Evolutionary conservation across 2,888 invertebrate species (phyloP).

Genomic region (Drosophila peninsularis): DNA sequence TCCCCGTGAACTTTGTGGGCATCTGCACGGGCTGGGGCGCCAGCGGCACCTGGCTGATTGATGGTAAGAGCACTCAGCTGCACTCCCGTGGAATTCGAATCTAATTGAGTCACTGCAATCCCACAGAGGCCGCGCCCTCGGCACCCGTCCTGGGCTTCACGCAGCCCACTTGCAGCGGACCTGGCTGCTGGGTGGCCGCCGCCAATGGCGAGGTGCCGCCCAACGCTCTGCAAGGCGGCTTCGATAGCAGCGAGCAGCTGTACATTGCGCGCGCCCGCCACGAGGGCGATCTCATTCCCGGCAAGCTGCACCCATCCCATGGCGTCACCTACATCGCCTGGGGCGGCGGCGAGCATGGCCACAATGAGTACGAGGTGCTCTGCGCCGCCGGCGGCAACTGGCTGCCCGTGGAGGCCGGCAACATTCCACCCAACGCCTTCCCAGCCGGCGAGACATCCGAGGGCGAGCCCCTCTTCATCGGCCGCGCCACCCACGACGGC

Average conservation of each 20-base stretch:
- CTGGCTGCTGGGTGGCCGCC: constrained; percentile 87
- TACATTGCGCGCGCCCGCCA: constrained; percentile 89
- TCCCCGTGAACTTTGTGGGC: constrained; percentile 90
- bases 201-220: constrained; percentile 88
- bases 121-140: constrained; percentile 70
- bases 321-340: constrained; percentile 90
- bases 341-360: constrained; percentile 90
- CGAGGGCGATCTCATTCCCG: constrained; percentile 91
- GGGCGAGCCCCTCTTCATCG: constrained; percentile 92
- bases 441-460: constrained; percentile 90
- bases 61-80: constrained; percentile 86
- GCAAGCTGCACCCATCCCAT: constrained; percentile 89
- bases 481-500: constrained; percentile 91
- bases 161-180: constrained; percentile 77
- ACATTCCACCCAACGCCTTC: constrained; percentile 90
- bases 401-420: constrained; percentile 87
- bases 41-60: constrained; percentile 91
- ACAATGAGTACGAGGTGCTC: constrained; percentile 89
- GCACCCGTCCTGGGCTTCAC: constrained; percentile 73
- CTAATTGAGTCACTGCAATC: neutral
- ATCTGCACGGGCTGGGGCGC: constrained; percentile 95
- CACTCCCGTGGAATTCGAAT: neutral
- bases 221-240: constrained; percentile 89
- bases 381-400: constrained; percentile 88
- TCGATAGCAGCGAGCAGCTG: constrained; percentile 87